Conservation (phyloP, 1,140 invertebrate genomes). For the Drosophila subpulchrella region DNA sequence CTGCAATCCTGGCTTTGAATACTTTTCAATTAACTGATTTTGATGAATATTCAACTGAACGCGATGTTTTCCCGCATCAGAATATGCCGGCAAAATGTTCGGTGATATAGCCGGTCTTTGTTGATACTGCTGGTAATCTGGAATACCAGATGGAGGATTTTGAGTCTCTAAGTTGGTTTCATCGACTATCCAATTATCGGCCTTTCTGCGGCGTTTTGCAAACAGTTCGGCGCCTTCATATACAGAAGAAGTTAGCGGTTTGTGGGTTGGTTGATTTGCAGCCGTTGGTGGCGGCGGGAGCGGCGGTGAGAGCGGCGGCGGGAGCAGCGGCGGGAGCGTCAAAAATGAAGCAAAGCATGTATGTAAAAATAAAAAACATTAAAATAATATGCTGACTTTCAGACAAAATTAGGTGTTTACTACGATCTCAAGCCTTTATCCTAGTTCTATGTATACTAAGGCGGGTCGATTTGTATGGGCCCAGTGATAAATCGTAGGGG, state of each 20-base stretch:
- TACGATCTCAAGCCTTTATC: too few species aligned
- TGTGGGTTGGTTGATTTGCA: conserved; percentile 16
- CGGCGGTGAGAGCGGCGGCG: conserved; percentile 6
- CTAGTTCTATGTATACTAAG: too few species aligned
- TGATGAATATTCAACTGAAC: conserved; percentile 81
- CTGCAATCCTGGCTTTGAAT: conserved; percentile 87
- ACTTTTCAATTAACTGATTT: conserved; percentile 86
- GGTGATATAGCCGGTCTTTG: conserved; percentile 68
- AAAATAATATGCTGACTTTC: not conserved
- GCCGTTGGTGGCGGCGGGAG: conserved; percentile 1
- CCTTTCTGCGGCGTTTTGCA: conserved; percentile 93
- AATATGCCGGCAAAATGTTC: conserved; percentile 82
- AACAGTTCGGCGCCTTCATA: conserved; percentile 92
- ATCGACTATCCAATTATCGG: conserved; percentile 94
- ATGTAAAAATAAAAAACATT: not conserved
- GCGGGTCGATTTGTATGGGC: too few species aligned
- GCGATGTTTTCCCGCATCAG: conserved; percentile 77
- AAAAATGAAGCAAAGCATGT: conserved; percentile 30
- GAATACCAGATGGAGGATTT: conserved; percentile 77
- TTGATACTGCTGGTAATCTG: conserved; percentile 81
- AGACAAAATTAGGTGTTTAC: not conserved
- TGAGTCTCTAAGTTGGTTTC: conserved; percentile 87
- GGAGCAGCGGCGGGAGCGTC: not conserved
- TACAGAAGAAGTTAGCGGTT: conserved; percentile 4
- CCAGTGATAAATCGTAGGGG: too few species aligned